These are phyloP conservation scores for Elymnias hypermnestra DNA, from an alignment of 1,140 invertebrate genomes.

Conservation along the genomic window DNA sequence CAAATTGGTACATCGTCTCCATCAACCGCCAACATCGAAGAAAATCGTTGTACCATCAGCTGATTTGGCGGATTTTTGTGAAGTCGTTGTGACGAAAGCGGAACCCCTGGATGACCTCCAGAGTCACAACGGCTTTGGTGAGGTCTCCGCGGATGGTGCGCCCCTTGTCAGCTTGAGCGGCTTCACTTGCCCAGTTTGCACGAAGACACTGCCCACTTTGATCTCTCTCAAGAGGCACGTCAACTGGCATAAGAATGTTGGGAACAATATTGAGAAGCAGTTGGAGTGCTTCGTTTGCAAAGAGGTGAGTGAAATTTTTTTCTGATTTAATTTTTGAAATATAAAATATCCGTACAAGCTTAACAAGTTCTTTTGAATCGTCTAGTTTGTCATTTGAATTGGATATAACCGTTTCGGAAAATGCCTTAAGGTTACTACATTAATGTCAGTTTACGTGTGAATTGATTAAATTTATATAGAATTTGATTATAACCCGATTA, in stretches of 20 bases:
- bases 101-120: constrained; percentile 61
- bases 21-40: constrained; percentile 30
- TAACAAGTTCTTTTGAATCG: too few relatives aligned
- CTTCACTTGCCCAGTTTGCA: constrained; percentile 61
- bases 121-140: constrained; percentile 62
- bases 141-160: constrained; percentile 39
- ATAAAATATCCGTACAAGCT: background rate
- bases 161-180: constrained; percentile 44
- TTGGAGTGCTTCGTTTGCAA: constrained; percentile 61
- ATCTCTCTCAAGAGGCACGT: constrained; percentile 60
- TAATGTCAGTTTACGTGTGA: too few relatives aligned
- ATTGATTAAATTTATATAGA: too few relatives aligned
- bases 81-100: constrained; percentile 72
- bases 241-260: constrained; percentile 58
- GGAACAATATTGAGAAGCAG: constrained; percentile 44
- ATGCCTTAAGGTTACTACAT: too few relatives aligned
- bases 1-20: constrained; percentile 51
- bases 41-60: constrained; percentile 22
- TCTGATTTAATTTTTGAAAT: background rate
- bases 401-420: too few relatives aligned
- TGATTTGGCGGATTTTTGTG: constrained; percentile 72
- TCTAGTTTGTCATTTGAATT: too few relatives aligned
- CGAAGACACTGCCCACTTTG: constrained; percentile 56
- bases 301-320: constrained; percentile 36
- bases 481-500: too few relatives aligned